Conservation (phyloP, 2,888 invertebrate species). For the Teinopalpus imperialis region DNA sequence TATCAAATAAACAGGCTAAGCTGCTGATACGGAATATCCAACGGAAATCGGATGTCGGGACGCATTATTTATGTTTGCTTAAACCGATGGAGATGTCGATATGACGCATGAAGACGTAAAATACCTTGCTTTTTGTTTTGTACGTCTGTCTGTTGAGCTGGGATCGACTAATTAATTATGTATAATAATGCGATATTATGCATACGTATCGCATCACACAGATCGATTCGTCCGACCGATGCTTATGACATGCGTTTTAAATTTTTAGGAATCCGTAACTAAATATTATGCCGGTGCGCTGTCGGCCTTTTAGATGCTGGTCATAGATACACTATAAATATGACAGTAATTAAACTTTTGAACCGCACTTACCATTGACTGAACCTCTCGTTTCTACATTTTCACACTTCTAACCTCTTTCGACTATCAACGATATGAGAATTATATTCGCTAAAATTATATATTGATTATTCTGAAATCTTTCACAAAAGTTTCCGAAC, state of each 20-base stretch:
- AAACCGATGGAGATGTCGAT: slow-evolving; percentile 72
- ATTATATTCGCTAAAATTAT: too few species aligned
- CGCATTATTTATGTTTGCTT: slow-evolving; percentile 73
- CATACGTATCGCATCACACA: slow-evolving; percentile 65
- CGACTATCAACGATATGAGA: too few species aligned
- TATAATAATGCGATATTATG: slow-evolving; percentile 76
- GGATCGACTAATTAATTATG: slow-evolving; percentile 71
- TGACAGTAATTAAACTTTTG: too few species aligned
- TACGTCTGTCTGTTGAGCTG: slow-evolving; percentile 58
- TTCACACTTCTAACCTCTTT: too few species aligned
- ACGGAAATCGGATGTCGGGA: slow-evolving; percentile 70
- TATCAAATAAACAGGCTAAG: slow-evolving; percentile 37
- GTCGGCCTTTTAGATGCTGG: too few species aligned
- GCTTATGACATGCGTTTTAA: slow-evolving; percentile 7
- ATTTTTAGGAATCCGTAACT: slow-evolving; percentile 3
- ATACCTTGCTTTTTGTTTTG: slow-evolving; percentile 66
- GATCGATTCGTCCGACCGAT: slow-evolving; percentile 44
- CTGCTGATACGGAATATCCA: slow-evolving; percentile 35
- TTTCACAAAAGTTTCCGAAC: too few species aligned
- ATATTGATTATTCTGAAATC: too few species aligned
- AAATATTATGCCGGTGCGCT: slow-evolving; percentile 7
- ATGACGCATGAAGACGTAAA: slow-evolving; percentile 61
- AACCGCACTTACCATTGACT: too few species aligned
- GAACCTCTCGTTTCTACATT: too few species aligned
- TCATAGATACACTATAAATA: too few species aligned